Conservation (phyloP, 2,113 vertebrate species). For the Axis porcinus region DNA sequence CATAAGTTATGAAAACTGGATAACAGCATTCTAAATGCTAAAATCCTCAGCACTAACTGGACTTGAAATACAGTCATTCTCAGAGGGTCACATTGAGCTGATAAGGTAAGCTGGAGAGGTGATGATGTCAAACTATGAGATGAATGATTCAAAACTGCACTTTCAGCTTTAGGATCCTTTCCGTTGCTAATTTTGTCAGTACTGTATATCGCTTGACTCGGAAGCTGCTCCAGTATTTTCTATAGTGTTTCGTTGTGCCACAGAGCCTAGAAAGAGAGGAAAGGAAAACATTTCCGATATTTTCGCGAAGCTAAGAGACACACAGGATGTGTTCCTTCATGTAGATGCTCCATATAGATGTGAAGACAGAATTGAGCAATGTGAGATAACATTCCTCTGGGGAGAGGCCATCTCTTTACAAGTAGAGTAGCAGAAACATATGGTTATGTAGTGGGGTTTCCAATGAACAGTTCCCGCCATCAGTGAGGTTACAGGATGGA, state of each 20-base stretch:
- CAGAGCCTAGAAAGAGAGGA: background rate
- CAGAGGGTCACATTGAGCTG: background rate
- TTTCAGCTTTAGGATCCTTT: background rate
- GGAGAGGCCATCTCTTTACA: background rate
- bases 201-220: background rate
- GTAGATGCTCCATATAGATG: background rate
- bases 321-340: background rate
- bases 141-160: background rate
- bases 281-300: background rate
- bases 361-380: background rate
- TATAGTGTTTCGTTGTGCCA: background rate
- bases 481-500: background rate
- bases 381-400: background rate
- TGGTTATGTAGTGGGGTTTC: background rate
- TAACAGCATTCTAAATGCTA: background rate
- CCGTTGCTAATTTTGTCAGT: background rate
- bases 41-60: background rate
- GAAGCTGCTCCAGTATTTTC: background rate
- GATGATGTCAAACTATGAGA: background rate
- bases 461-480: rapidly evolving
- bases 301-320: slow-evolving; percentile 11
- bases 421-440: background rate
- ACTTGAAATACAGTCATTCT: background rate
- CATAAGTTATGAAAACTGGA: background rate
- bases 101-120: background rate